phyloP scores from a whole-genome alignment of 2,113 vertebrate species.

The Vombatus ursinus region DNA sequence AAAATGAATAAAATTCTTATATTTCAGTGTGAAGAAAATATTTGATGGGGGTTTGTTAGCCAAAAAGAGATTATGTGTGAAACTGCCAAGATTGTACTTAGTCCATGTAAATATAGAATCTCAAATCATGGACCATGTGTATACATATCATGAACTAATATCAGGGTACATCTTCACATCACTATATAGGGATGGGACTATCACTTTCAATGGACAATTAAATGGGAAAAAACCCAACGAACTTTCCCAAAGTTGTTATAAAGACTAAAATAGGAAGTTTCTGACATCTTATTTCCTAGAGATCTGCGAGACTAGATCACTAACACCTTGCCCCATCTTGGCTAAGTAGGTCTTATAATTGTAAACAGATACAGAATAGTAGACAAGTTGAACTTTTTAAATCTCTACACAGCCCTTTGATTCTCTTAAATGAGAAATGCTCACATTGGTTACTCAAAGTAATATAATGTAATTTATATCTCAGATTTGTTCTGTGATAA shows the following conservation, averaged over 20 bases:
- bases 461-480: background rate
- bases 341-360: background rate
- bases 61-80: background rate
- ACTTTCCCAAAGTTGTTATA: background rate
- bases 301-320: background rate
- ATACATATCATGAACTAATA: background rate
- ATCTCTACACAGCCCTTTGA: background rate
- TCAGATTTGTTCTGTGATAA: background rate
- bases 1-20: background rate
- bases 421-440: background rate
- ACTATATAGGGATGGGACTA: too few species aligned
- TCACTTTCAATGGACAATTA: background rate
- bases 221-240: background rate
- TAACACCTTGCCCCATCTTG: background rate
- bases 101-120: background rate
- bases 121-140: background rate
- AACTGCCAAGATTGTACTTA: background rate
- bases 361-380: background rate
- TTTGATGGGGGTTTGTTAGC: background rate
- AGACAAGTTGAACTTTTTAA: background rate
- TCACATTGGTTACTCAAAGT: background rate
- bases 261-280: background rate
- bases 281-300: background rate
- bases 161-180: background rate
- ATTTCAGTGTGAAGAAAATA: background rate